Percentiles rank a stretch among this genome's conserved stretches.
Conservation (phyloP, 2,888 invertebrate species). For the Trichopria drosophilae region DNA sequence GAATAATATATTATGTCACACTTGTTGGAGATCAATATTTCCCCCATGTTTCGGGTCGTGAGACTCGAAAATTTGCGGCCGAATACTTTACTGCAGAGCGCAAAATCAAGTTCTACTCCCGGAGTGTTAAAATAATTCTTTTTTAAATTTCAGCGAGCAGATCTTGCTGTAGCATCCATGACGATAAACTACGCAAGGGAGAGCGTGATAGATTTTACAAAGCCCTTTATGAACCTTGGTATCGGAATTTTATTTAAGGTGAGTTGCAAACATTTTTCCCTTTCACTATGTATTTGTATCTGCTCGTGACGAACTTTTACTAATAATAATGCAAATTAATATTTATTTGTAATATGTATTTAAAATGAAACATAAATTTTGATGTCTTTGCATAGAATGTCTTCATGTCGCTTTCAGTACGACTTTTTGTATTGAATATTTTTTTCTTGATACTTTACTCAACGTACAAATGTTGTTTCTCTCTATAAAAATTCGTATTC, state of each 20-base stretch:
- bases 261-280: conserved; percentile 44
- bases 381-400: too few relatives aligned
- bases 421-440: too few relatives aligned
- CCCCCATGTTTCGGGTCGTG: too few relatives aligned
- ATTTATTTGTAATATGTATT: too few relatives aligned
- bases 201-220: conserved; percentile 94
- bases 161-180: conserved; percentile 95
- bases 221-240: conserved; percentile 97
- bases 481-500: too few relatives aligned
- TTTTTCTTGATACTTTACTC: too few relatives aligned
- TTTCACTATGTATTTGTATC: conserved; percentile 3
- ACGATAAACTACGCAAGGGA: conserved; percentile 97
- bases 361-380: too few relatives aligned
- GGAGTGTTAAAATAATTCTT: background rate
- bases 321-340: too few relatives aligned
- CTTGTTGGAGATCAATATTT: too few relatives aligned
- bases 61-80: conserved; percentile 1
- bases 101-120: conserved; percentile 12
- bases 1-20: too few relatives aligned
- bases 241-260: conserved; percentile 95
- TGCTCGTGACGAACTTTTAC: background rate
- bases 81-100: conserved; percentile 6
- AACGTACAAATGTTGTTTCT: too few relatives aligned
- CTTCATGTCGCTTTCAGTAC: too few relatives aligned
- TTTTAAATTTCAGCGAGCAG: conserved; percentile 75